phyloP scores from a whole-genome alignment of 2,797 vertebrate genomes.

The Aeoliscus strigatus region DNA sequence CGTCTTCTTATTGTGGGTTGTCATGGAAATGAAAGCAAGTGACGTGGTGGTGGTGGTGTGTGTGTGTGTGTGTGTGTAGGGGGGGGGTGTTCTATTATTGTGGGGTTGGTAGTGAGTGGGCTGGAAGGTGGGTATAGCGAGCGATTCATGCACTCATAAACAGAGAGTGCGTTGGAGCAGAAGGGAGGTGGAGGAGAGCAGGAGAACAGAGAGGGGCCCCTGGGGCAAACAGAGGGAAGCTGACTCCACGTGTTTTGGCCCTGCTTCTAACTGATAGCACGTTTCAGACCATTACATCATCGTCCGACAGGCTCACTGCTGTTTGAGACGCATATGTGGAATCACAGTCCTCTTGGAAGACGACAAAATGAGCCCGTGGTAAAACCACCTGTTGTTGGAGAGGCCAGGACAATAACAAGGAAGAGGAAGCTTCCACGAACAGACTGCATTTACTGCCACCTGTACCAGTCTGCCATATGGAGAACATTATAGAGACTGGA shows the following conservation, averaged over 20 bases:
- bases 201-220: constrained; percentile 57
- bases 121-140: constrained; percentile 47
- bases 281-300: constrained; percentile 61
- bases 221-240: constrained; percentile 48
- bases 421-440: constrained; percentile 12
- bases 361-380: constrained; percentile 11
- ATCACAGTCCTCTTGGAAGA: constrained; percentile 40
- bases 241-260: constrained; percentile 63
- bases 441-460: constrained; percentile 10
- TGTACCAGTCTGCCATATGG: constrained; percentile 7
- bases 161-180: constrained; percentile 65
- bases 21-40: constrained; percentile 74
- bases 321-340: constrained; percentile 39
- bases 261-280: constrained; percentile 50
- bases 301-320: constrained; percentile 38
- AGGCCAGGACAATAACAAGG: constrained; percentile 1
- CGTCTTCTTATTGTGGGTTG: constrained; percentile 62
- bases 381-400: constrained; percentile 46
- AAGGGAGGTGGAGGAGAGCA: constrained; percentile 51
- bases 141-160: constrained; percentile 66
- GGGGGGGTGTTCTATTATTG: constrained; percentile 54
- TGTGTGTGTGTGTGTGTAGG: constrained; percentile 24
- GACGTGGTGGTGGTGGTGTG: constrained; percentile 15
- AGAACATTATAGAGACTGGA: constrained; percentile 15
- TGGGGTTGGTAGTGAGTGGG: constrained; percentile 52